Conservation (phyloP, 2,797 vertebrate genomes). For the Ptychadena robeensis region DNA sequence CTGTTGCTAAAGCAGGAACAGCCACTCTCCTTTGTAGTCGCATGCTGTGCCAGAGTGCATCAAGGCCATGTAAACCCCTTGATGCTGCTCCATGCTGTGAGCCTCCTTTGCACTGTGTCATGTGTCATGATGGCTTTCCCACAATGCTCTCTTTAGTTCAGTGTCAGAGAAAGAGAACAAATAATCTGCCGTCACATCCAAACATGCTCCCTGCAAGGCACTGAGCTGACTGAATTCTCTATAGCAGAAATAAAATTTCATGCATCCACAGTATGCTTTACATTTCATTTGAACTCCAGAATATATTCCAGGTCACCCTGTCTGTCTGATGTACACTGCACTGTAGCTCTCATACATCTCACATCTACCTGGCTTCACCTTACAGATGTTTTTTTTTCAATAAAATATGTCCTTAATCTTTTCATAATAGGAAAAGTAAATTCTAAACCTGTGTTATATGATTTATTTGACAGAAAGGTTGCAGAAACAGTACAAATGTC, state of each 20-base stretch:
- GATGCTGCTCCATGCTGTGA: conserved; percentile 81
- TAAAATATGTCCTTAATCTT: background rate
- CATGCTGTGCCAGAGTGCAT: conserved; percentile 83
- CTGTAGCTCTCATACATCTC: conserved; percentile 4
- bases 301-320: conserved; percentile 56
- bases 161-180: conserved; percentile 75
- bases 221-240: conserved; percentile 63
- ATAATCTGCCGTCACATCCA: conserved; percentile 76
- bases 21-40: conserved; percentile 76
- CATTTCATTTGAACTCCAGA: conserved; percentile 53
- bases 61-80: conserved; percentile 83
- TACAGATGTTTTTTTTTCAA: background rate
- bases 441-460: background rate
- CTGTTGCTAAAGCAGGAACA: conserved; percentile 78
- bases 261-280: conserved; percentile 62
- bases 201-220: conserved; percentile 75
- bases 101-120: conserved; percentile 81
- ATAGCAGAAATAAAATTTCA: conserved; percentile 60
- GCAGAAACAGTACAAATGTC: background rate
- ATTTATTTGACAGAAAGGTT: background rate
- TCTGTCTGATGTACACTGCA: background rate
- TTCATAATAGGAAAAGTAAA: background rate
- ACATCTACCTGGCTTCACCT: background rate
- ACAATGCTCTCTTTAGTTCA: conserved; percentile 84
- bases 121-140: conserved; percentile 81